A percentile compares a stretch with the other conserved stretches of the same genome.
Conservation (phyloP, 2,797 vertebrate genomes). For the Thunnus albacares region DNA sequence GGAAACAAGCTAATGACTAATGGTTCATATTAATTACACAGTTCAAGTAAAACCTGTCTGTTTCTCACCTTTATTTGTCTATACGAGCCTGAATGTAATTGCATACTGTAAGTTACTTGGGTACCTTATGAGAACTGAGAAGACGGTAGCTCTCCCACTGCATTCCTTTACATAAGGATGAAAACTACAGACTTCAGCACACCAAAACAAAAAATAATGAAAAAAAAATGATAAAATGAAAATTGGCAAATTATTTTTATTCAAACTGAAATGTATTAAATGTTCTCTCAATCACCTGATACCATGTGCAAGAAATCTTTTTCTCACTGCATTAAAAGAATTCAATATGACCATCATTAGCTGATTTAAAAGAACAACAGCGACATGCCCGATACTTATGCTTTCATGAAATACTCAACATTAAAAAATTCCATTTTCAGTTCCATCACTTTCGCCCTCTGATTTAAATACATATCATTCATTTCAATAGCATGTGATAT, state of each 20-base stretch:
- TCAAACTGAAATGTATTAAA: background rate
- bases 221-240: background rate
- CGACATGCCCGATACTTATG: background rate
- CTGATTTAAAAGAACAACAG: no score
- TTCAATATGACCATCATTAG: no score
- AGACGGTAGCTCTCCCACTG: background rate
- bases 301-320: no score
- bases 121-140: background rate
- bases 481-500: constrained; percentile 1
- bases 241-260: background rate
- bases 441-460: background rate
- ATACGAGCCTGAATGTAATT: background rate
- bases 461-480: constrained; percentile 3
- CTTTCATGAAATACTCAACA: background rate
- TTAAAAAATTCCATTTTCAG: background rate
- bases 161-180: no score
- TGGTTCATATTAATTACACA: no score
- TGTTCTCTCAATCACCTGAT: background rate
- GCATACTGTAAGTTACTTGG: background rate
- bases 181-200: background rate
- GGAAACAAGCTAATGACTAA: background rate
- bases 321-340: no score
- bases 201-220: background rate
- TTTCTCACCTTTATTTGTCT: background rate
- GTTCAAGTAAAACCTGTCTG: no score